phyloP scores from a whole-genome alignment of 2,888 invertebrate species.

The Drosophila pegasa region DNA sequence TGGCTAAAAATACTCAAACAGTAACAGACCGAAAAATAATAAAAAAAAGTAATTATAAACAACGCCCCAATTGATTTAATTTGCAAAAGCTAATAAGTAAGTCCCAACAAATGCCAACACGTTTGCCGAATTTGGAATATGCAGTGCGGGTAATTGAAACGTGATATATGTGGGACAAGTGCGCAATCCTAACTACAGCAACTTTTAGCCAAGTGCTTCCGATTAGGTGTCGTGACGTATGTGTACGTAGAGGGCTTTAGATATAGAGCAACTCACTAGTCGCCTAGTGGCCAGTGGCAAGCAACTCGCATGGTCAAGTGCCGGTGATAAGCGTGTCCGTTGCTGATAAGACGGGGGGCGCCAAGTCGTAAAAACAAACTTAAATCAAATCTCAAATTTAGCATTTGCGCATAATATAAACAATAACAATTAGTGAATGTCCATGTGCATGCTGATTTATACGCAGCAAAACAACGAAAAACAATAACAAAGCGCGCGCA shows the following conservation, averaged over 20 bases:
- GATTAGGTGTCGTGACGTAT: constrained; percentile 8
- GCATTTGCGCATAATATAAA: constrained; percentile 20
- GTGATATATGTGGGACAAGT: constrained; percentile 68
- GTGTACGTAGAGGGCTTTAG: constrained; percentile 3
- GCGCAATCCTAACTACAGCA: constrained; percentile 32
- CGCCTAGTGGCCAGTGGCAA: constrained; percentile 8
- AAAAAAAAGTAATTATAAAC: constrained; percentile 8
- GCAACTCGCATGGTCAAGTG: constrained; percentile 50
- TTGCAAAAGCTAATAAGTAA: constrained; percentile 25
- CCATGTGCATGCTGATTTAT: constrained; percentile 25
- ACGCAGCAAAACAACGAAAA: constrained; percentile 22
- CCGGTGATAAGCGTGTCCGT: constrained; percentile 63
- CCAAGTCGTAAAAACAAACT: constrained; percentile 56
- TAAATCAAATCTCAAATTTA: constrained; percentile 32
- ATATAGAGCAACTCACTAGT: constrained; percentile 11
- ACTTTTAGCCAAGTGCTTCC: constrained; percentile 17
- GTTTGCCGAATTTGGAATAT: constrained; percentile 65
- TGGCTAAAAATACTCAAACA: constrained; percentile 3
- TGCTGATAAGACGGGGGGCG: constrained; percentile 61
- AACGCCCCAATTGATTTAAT: constrained; percentile 42
- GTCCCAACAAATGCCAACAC: constrained; percentile 63
- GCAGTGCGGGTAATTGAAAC: constrained; percentile 52
- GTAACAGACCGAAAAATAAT: constrained; percentile 1
- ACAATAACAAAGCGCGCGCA: constrained; percentile 12
- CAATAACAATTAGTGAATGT: constrained; percentile 55